Evolutionary conservation across 1,140 invertebrate genomes (phyloP), one percentile per base, ranked within the genome.

Genomic region (Nylanderia fulva): DNA sequence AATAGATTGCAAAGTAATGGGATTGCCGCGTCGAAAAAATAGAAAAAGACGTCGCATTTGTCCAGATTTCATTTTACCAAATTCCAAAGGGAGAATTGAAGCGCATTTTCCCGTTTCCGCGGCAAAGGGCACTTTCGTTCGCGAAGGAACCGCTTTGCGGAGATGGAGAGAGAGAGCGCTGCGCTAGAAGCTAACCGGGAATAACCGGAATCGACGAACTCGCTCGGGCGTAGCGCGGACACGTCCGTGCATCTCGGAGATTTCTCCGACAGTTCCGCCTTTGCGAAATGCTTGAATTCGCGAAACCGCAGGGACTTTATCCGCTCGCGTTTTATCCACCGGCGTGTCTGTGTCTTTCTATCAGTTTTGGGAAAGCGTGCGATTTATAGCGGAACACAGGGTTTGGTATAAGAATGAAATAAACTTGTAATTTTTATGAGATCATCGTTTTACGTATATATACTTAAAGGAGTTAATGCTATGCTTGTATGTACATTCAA

Each of bases 41-140:
- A n/a, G n/a, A n/a, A n/a, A 42, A 54, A 48, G 15, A 27, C 74
- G 74, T 84, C 48, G 82, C 13, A 48, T 48, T 48, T 48, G 45
- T 48, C 39, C 48, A 3, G 74, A 13, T 58, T 64, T 64, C 39
- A 66, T 66, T 77, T 52, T 66, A 33, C 52, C 33, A 63, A 80
- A 84, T 84, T 84, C 18, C 52, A 33, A 33, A 33, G 21, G n/a
- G 63, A 79, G 66, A 84, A 84, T 84, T 56, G 83, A 84, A 84
- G 60, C 60, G 60, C 60, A 80, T 75, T 84, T 61, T 83, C 36
- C 64, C 42, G 72, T 77, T 64, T 27, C 60, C 52, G 33, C 56
- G 13, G 45, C 54, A 84, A 84, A 66, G 61, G 72, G 74, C 48
- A 79, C 75, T 82, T 80, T 45, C 60, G 24, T 42, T 33, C 71